phyloP scores from a whole-genome alignment of 2,113 vertebrate genomes.

The Dicentrarchus labrax region DNA sequence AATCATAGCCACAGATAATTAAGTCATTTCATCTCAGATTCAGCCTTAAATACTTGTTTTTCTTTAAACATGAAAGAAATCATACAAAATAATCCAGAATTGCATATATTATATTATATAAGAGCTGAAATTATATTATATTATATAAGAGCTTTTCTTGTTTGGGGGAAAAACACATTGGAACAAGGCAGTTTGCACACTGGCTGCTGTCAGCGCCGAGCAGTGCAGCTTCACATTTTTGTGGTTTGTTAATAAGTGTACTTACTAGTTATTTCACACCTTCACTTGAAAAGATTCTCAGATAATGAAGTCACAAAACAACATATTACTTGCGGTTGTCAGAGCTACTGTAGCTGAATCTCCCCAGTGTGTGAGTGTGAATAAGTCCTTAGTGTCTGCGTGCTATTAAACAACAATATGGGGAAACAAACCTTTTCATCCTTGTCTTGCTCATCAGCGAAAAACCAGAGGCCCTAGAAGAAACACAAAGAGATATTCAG shows the following conservation, averaged over 20 bases:
- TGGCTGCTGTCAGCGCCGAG: background rate
- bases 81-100: background rate
- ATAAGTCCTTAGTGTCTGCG: background rate
- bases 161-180: background rate
- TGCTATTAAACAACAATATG: background rate
- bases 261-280: background rate
- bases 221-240: background rate
- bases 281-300: background rate
- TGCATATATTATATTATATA: background rate
- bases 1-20: background rate
- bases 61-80: background rate
- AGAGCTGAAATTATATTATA: too few species aligned
- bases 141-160: too few species aligned
- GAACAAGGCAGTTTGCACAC: background rate
- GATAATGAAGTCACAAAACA: background rate
- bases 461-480: slow-evolving; percentile 91
- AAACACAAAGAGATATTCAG: slow-evolving; percentile 60
- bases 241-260: background rate
- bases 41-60: background rate
- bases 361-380: background rate
- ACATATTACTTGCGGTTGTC: background rate
- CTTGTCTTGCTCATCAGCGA: slow-evolving; percentile 93
- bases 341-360: background rate
- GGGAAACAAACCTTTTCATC: slow-evolving; percentile 90
- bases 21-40: background rate